Conservation (phyloP, 2,113 vertebrate species). For the Corapipo altera region DNA sequence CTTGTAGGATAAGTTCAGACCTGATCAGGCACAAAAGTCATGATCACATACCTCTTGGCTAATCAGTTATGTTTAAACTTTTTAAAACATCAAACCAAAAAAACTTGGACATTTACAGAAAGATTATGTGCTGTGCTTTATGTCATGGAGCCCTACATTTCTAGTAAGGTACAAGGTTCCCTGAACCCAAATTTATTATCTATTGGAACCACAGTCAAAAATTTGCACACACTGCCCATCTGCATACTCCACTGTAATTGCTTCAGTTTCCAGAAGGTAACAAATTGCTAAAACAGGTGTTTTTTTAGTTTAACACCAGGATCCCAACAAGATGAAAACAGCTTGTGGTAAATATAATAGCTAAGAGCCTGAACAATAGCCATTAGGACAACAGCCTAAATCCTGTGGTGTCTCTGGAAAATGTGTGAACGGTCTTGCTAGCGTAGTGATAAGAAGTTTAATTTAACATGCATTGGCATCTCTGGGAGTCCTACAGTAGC, state of each 20-base stretch:
- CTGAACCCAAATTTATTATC: neutral
- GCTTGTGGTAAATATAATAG: constrained; percentile 51
- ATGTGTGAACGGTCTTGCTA: constrained; percentile 47
- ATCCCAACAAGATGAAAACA: constrained; percentile 46
- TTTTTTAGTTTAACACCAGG: constrained; percentile 40
- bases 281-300: neutral
- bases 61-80: neutral
- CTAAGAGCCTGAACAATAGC: constrained; percentile 36
- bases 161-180: neutral
- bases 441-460: constrained; percentile 37
- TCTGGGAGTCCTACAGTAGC: neutral
- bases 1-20: neutral
- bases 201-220: neutral
- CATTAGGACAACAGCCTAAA: constrained; percentile 55
- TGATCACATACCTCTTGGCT: neutral
- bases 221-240: neutral
- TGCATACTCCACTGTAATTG: neutral
- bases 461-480: constrained; percentile 36
- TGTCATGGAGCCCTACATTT: neutral
- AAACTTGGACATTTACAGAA: neutral
- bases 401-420: constrained; percentile 27
- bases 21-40: neutral
- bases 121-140: neutral
- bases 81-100: neutral
- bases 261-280: neutral